Evolutionary conservation across 2,797 vertebrate genomes (phyloP).

Genomic region (Trematomus bernacchii): DNA sequence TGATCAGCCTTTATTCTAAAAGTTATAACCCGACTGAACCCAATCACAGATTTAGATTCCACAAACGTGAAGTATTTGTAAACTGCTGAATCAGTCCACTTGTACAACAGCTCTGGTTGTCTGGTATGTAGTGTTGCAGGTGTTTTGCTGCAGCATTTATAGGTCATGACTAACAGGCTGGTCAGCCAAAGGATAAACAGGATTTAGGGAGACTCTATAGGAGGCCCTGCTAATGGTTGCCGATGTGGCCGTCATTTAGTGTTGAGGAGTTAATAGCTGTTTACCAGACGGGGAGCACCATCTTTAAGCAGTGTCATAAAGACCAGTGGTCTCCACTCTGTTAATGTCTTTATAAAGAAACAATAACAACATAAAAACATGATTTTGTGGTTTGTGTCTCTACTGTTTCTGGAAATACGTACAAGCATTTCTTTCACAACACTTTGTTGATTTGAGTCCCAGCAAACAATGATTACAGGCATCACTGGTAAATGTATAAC

Average conservation of each 20-base stretch:
- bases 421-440: constrained; percentile 52
- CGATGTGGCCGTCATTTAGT: constrained; percentile 64
- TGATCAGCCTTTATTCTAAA: neutral
- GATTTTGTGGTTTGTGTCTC: constrained; percentile 66
- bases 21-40: neutral
- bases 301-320: constrained; percentile 71
- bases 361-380: constrained; percentile 81
- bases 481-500: constrained; percentile 13
- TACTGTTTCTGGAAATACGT: constrained; percentile 53
- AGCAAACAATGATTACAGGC: constrained; percentile 69
- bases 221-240: constrained; percentile 60
- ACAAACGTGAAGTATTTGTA: constrained; percentile 13
- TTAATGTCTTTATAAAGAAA: constrained; percentile 75
- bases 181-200: constrained; percentile 71
- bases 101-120: constrained; percentile 42
- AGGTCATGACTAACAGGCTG: constrained; percentile 69
- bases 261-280: constrained; percentile 80
- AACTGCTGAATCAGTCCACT: constrained; percentile 53
- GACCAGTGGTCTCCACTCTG: constrained; percentile 69
- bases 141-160: constrained; percentile 70
- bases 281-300: constrained; percentile 65
- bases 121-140: constrained; percentile 20
- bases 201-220: constrained; percentile 64
- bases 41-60: constrained; percentile 9
- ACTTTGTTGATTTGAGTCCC: constrained; percentile 40